Conservation (phyloP, 2,888 invertebrate species). For the Caenorhabditis macrosperma region DNA sequence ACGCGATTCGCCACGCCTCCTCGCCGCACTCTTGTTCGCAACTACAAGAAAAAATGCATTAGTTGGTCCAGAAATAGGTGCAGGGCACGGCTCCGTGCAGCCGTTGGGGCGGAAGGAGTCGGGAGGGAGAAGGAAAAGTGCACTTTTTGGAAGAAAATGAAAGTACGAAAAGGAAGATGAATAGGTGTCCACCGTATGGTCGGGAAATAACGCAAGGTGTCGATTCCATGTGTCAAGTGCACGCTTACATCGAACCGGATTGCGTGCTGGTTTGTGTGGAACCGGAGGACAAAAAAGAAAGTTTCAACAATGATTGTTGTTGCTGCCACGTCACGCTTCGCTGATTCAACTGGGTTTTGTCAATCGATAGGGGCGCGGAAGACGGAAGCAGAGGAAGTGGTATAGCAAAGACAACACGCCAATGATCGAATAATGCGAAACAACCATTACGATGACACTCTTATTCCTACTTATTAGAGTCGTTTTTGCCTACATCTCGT, state of each 20-base stretch:
- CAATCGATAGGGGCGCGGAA: background rate
- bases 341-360: background rate
- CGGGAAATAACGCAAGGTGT: background rate
- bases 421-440: slow-evolving; percentile 26
- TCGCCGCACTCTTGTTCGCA: slow-evolving; percentile 61
- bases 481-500: slow-evolving; percentile 4
- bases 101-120: slow-evolving; percentile 23
- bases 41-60: slow-evolving; percentile 26
- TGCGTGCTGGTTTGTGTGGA: background rate
- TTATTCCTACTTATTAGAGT: slow-evolving; percentile 11
- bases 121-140: background rate
- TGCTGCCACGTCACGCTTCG: slow-evolving; percentile 26
- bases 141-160: background rate
- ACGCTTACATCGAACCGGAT: background rate
- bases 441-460: slow-evolving; percentile 3
- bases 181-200: slow-evolving; percentile 7
- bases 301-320: background rate
- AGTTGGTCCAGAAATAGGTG: background rate
- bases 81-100: background rate
- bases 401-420: background rate
- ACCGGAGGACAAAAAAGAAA: background rate
- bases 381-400: background rate
- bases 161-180: background rate
- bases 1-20: slow-evolving; percentile 63
- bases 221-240: slow-evolving; percentile 3